Conservation (phyloP, 2,113 vertebrate species). For the Mungos mungo region DNA sequence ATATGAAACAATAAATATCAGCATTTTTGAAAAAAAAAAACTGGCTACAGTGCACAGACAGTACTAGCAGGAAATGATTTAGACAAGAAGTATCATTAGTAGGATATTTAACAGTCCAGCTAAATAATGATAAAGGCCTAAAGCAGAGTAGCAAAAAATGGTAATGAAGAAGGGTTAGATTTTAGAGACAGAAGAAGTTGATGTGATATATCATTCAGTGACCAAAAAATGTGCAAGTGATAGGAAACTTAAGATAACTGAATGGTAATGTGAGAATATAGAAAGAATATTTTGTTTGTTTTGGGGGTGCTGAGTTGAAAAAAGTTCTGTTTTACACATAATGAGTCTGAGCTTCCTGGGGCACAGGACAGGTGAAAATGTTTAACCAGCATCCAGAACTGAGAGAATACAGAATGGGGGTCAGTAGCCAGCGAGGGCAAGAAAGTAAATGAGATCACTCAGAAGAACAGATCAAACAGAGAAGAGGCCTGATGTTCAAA, state of each 20-base stretch:
- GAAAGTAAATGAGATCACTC: not conserved
- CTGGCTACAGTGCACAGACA: not conserved
- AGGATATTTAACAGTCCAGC: not conserved
- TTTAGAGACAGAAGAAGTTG: not conserved
- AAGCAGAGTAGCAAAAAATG: not conserved
- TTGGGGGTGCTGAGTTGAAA: not conserved
- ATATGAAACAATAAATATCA: not conserved
- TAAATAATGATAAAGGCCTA: not conserved
- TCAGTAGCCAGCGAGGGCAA: not conserved
- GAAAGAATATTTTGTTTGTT: not conserved
- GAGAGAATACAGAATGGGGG: not conserved
- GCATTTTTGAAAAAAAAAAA: conserved; percentile 43
- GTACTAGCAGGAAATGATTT: not conserved
- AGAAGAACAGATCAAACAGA: not conserved
- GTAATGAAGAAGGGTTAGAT: not conserved
- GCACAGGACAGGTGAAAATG: not conserved
- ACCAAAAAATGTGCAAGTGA: not conserved
- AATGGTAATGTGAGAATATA: not conserved
- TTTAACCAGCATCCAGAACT: not conserved
- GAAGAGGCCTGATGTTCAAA: not conserved
- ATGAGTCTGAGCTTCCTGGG: not conserved
- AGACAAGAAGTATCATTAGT: not conserved
- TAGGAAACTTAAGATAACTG: not conserved
- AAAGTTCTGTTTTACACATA: not conserved
- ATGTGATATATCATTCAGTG: not conserved